Evolutionary conservation across 1,140 invertebrate species (phyloP), one percentile per base, ranked within the genome.

Genomic region (Anoplophora glabripennis): DNA sequence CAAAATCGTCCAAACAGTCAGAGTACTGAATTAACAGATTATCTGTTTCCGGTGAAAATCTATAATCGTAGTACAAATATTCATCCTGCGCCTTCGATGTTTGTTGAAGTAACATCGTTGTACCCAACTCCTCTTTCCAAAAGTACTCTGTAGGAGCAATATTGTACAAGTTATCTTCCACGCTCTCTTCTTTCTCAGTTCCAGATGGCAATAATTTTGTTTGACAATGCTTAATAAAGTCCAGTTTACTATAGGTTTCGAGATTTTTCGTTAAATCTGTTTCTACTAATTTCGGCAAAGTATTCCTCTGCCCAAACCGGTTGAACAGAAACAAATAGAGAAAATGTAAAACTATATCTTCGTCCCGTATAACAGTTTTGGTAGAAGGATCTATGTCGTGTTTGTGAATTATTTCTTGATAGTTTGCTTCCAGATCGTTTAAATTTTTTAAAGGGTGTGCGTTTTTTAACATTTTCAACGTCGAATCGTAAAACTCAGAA

Each of bases 1-100:
- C 68, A 53, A 68, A 64, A n/a, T 55, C 56, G 38, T 66, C 55
- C 11, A 65, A 35, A 46, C 65, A 53, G 48, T 70, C 59, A 11
- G 60, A 60, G 44, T 64, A 68, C 5, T 59, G 36, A 8, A 68
- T 33, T 18, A 70, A 17, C 12, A 68, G 42, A 12, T 57, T 48
- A 14, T 65, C 60, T 44, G 49, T 67, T 55, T 63, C 57, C 7
- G 61, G 49, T 11, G 57, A 68, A 44, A 54, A 68, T 40, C 58
- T 49, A 10, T 15, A 11, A 53, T 66, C 52, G 15, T 41, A 37
- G 28, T 58, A 63, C 3, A 40, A 8, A 44, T 47, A 68, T 9
- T 63, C 34, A 5, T 62, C 15, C 9, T 47, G 40, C 7, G 61
- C 60, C 51, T 57, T 55, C 14, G 48, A 61, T 15, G 68, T 7